Conservation (phyloP, 2,113 vertebrate genomes). For the Rhadina sibilatrix region DNA sequence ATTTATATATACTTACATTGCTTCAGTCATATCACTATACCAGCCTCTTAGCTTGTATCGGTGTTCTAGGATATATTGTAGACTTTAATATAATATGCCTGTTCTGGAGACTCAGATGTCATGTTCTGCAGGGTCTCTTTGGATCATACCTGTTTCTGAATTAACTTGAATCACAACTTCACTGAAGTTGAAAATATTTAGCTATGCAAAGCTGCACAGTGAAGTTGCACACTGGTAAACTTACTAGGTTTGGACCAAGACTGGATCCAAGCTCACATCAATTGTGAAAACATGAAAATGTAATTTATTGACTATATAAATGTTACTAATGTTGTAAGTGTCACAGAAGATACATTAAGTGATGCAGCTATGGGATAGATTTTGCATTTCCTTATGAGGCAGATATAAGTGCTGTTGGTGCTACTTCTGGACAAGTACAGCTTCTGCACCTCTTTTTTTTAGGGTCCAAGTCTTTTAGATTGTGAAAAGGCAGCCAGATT, state of each 20-base stretch:
- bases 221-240: background rate
- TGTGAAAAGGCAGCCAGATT: background rate
- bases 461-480: background rate
- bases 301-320: background rate
- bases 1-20: background rate
- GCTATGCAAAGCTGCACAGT: background rate
- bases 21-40: background rate
- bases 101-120: background rate
- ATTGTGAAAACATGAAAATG: background rate
- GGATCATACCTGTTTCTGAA: background rate
- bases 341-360: background rate
- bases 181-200: background rate
- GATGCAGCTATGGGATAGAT: background rate
- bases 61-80: background rate
- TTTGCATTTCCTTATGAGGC: background rate
- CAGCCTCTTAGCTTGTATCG: background rate
- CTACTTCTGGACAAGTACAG: background rate
- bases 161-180: background rate
- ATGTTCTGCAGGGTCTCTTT: background rate
- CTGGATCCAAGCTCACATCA: background rate
- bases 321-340: background rate
- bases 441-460: background rate
- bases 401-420: rapidly evolving
- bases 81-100: background rate
- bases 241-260: background rate